Evolutionary conservation across 2,888 invertebrate species (phyloP).

Genomic region (Melanchra persicariae): DNA sequence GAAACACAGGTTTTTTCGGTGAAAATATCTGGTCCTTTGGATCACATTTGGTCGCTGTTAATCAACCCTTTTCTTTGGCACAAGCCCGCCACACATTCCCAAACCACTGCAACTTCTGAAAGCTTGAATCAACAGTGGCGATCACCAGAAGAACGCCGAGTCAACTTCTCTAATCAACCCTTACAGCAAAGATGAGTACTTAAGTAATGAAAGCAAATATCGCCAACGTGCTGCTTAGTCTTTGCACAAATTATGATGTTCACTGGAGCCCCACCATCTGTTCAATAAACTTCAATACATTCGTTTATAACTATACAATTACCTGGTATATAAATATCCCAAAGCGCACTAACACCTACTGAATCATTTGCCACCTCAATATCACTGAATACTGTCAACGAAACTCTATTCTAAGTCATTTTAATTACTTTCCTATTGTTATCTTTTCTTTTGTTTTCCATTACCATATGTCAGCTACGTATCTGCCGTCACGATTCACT

Average conservation of each 20-base stretch:
- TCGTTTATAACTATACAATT: neutral
- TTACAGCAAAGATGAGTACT: too few relatives aligned
- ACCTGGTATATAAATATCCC: neutral
- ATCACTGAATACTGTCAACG: constrained; percentile 32
- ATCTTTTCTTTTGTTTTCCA: constrained; percentile 54
- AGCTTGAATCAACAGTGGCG: too few relatives aligned
- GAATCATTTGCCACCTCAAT: constrained; percentile 43
- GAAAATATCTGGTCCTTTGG: neutral
- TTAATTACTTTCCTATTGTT: constrained; percentile 62
- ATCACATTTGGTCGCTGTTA: too few relatives aligned
- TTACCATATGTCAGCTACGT: constrained; percentile 66
- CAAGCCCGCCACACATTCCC: too few relatives aligned
- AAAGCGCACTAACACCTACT: neutral
- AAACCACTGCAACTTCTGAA: too few relatives aligned
- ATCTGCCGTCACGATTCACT: constrained; percentile 74
- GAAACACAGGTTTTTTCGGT: neutral
- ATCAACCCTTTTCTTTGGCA: too few relatives aligned
- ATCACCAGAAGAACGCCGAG: too few relatives aligned
- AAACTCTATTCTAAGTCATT: constrained; percentile 41
- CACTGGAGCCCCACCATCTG: too few relatives aligned
- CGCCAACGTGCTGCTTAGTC: neutral
- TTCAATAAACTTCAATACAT: neutral
- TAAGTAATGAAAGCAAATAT: neutral
- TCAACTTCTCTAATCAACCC: too few relatives aligned
- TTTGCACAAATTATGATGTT: neutral